Conservation (phyloP, 2,888 invertebrate species). For the Drosophila fungiperda region DNA sequence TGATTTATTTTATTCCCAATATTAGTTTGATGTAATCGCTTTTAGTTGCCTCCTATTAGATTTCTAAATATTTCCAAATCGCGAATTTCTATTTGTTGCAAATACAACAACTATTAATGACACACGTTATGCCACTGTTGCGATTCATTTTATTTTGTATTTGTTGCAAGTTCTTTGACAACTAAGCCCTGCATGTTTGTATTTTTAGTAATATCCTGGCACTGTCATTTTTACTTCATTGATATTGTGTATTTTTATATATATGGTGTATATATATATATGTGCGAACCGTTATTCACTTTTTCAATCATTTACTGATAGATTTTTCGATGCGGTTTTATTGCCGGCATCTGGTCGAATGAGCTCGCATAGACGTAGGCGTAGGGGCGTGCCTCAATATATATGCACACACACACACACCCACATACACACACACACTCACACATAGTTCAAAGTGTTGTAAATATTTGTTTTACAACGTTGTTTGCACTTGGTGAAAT, state of each 20-base stretch:
- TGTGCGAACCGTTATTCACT: slow-evolving; percentile 44
- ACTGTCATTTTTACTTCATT: slow-evolving; percentile 26
- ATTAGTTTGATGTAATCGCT: not conserved
- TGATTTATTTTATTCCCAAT: not conserved
- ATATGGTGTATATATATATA: slow-evolving; percentile 7
- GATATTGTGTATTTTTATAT: slow-evolving; percentile 6
- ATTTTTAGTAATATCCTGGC: slow-evolving; percentile 64
- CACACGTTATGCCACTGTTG: slow-evolving; percentile 12
- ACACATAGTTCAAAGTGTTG: slow-evolving; percentile 69
- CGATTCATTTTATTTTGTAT: slow-evolving; percentile 4
- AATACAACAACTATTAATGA: slow-evolving; percentile 12
- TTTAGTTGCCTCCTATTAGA: not conserved
- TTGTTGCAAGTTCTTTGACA: slow-evolving; percentile 49
- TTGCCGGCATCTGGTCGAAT: slow-evolving; percentile 46
- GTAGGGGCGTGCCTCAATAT: slow-evolving; percentile 13
- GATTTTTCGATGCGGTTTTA: slow-evolving; percentile 63
- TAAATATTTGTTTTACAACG: slow-evolving; percentile 75
- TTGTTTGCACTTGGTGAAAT: slow-evolving; percentile 75
- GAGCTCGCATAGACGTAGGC: slow-evolving; percentile 25
- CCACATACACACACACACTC: not conserved
- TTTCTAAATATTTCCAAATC: too few species aligned
- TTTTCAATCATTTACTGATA: slow-evolving; percentile 69
- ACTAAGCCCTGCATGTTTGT: slow-evolving; percentile 49
- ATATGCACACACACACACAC: not conserved
- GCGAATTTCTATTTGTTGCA: not conserved